Base-by-base conservation (phyloP, 2,888 invertebrate species). In the Troilus luridus region DNA sequence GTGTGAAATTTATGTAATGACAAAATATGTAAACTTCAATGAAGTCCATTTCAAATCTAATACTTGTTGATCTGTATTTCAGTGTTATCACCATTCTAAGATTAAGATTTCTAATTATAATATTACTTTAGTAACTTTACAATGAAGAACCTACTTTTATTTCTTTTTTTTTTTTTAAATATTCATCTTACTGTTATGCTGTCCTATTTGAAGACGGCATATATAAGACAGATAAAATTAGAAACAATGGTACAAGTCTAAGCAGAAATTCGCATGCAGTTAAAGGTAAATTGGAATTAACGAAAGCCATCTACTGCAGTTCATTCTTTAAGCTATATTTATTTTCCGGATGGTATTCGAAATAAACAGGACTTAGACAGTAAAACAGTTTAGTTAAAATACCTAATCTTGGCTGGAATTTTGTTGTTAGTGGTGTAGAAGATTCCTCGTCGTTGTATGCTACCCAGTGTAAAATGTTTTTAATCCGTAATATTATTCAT, bases 371-470 rank as follows among this genome's bases (percentile, higher is more conserved):
- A n/a, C 54, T 85, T 85, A 58, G 56, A n/a, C 21, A 85, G 85
- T 85, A 85, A 85, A 85, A 85, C 85, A 54, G 56, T 85, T 85
- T 85, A 85, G 85, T 85, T 85, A 85, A 85, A 85, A 56, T 85
- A 85, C 56, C 85, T 85, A 85, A 85, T 85, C 85, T 85, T 85
- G 56, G 85, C n/a, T n/a, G 56, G 85, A 85, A 85, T 85, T 85
- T 85, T 56, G 85, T 85, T 85, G 85, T n/a, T 85, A 85, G 56
- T 85, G 54, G 85, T 56, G 56, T 56, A 85, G 56, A 85, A 85
- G 56, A 85, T 85, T 85, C 85, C 85, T 85, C 85, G 6, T 14
- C 56, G 17, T 21, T 56, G 56, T 85, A 58, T 85, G 21, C 56
- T n/a, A 58, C 21, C 85, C n/a, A 85, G 56, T 85, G 56, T 85